Evolutionary conservation across 1,140 invertebrate genomes (phyloP).

Genomic region (Conus betulinus): DNA sequence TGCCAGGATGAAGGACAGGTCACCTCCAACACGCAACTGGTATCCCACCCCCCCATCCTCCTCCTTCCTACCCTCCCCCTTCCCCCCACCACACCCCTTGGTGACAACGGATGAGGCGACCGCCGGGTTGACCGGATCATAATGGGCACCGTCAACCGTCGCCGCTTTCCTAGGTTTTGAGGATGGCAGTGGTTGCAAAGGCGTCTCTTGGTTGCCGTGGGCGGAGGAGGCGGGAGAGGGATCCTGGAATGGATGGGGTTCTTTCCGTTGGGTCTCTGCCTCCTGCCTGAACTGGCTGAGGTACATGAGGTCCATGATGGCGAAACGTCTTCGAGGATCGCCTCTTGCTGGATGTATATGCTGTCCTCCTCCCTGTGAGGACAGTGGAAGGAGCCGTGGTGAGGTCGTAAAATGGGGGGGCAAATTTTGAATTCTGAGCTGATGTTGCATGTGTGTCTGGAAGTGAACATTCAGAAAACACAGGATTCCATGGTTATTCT

Average conservation of each 20-base stretch:
- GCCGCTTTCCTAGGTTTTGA: background rate
- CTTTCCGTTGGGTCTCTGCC: background rate
- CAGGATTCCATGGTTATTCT: too few relatives aligned
- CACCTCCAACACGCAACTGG: slow-evolving; percentile 38
- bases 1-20: slow-evolving; percentile 67
- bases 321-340: slow-evolving; percentile 51
- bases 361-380: slow-evolving; percentile 60
- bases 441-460: too few relatives aligned
- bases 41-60: slow-evolving; percentile 45
- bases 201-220: too few relatives aligned
- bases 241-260: background rate
- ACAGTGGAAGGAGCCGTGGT: too few relatives aligned
- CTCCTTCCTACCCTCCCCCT: slow-evolving; percentile 12
- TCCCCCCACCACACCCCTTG: slow-evolving; percentile 32
- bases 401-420: too few relatives aligned
- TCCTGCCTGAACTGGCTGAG: slow-evolving; percentile 1
- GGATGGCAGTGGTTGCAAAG: too few relatives aligned
- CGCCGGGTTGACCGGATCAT: too few relatives aligned
- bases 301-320: slow-evolving; percentile 53
- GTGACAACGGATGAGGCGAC: too few relatives aligned
- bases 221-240: background rate
- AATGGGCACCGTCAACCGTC: too few relatives aligned
- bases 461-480: too few relatives aligned
- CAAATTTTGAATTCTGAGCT: too few relatives aligned
- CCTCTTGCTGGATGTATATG: slow-evolving; percentile 66